These are phyloP conservation scores for Phoeniculus purpureus DNA, from an alignment of 2,797 vertebrate species.

Conservation along the genomic window DNA sequence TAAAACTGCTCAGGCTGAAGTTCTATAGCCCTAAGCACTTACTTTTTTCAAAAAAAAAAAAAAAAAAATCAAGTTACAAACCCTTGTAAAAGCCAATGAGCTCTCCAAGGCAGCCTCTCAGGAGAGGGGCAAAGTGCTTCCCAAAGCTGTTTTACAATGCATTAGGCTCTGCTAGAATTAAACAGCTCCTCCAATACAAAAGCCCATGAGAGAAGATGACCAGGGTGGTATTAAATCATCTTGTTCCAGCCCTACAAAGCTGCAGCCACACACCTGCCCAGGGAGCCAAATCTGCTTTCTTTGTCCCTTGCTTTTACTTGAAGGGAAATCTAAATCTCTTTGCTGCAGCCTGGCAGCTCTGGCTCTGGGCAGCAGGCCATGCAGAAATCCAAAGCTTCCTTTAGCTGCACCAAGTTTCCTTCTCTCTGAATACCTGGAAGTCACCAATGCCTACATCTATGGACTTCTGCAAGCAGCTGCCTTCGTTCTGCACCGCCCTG, in stretches of 20 bases:
- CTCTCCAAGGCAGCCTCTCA: neutral
- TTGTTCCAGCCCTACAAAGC: neutral
- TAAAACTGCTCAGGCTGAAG: neutral
- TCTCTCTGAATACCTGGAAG: constrained; percentile 53
- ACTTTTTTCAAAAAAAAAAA: too few relatives aligned
- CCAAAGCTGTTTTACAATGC: neutral
- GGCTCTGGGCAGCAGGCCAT: constrained; percentile 52
- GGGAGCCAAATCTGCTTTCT: neutral
- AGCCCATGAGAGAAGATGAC: neutral
- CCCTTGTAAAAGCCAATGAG: neutral
- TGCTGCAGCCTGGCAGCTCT: constrained; percentile 30
- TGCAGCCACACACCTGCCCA: neutral
- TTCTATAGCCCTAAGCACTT: neutral
- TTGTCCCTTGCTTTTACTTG: neutral
- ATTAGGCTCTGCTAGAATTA: neutral
- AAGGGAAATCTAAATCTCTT: constrained; percentile 10
- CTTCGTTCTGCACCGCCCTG: neutral
- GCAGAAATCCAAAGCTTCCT: constrained; percentile 53
- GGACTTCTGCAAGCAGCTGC: constrained; percentile 28
- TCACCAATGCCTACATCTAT: constrained; percentile 23
- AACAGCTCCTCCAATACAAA: neutral
- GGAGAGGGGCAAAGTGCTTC: neutral
- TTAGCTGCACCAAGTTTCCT: neutral
- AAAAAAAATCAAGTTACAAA: neutral
- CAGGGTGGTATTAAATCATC: neutral